Conservation (phyloP, 2,888 invertebrate genomes). For the Cerceris rybyensis region DNA sequence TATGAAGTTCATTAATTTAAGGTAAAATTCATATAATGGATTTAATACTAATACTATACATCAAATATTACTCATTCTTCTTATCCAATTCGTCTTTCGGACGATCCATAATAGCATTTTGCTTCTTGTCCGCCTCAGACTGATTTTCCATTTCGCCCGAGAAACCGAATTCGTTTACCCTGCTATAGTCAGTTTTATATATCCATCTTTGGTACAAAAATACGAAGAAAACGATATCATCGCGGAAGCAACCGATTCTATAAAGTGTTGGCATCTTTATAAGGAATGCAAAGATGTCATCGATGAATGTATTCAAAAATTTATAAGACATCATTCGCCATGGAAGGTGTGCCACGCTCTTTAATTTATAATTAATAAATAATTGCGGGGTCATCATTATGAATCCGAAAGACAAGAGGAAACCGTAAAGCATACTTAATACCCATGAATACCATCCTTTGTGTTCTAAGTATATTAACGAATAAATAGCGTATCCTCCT, state of each 20-base stretch:
- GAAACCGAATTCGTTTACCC: constrained; percentile 99
- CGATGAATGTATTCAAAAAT: constrained; percentile 99
- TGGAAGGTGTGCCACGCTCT: constrained; percentile 99
- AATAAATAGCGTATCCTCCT: constrained; percentile 96
- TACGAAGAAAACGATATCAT: constrained; percentile 99
- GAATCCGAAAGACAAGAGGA: constrained; percentile 98
- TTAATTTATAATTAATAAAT: constrained; percentile 99
- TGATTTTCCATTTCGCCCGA: constrained; percentile 94
- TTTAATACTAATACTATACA: constrained; percentile 51
- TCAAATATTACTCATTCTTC: constrained; percentile 72
- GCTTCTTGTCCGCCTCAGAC: constrained; percentile 60
- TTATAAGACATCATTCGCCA: constrained; percentile 99
- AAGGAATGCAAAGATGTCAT: constrained; percentile 99
- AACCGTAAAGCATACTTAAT: constrained; percentile 98
- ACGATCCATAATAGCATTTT: constrained; percentile 46
- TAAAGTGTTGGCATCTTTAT: constrained; percentile 99
- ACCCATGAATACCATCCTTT: constrained; percentile 99
- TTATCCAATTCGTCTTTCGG: constrained; percentile 63
- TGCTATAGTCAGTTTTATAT: constrained; percentile 96
- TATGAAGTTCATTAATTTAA: constrained; percentile 63
- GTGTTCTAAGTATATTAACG: constrained; percentile 97
- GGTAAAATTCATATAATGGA: constrained; percentile 56
- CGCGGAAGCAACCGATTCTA: constrained; percentile 98
- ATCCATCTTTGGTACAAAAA: constrained; percentile 99
- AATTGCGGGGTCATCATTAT: constrained; percentile 99